Conservation (phyloP, 2,797 vertebrate species). For the Australoheros facetus region DNA sequence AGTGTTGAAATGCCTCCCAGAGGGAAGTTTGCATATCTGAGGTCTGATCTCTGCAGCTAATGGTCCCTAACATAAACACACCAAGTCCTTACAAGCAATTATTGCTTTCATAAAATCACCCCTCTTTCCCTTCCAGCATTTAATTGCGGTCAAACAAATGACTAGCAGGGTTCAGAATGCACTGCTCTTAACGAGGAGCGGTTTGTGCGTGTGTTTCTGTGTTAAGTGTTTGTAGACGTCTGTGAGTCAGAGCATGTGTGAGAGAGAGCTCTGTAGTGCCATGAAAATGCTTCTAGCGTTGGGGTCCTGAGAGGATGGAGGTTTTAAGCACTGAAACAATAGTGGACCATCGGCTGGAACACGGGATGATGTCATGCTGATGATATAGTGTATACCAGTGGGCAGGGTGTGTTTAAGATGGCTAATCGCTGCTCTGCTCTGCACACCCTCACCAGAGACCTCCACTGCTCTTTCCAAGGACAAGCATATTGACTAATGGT, state of each 20-base stretch:
- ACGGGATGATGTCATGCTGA: conserved; percentile 71
- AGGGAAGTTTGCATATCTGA: conserved; percentile 83
- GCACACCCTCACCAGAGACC: conserved; percentile 61
- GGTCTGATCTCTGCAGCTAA: conserved; percentile 82
- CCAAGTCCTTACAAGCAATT: conserved; percentile 84
- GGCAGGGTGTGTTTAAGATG: conserved; percentile 68
- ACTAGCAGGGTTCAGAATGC: conserved; percentile 79
- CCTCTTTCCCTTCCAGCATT: conserved; percentile 78
- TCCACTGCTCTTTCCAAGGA: conserved; percentile 51
- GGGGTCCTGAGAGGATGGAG: neutral
- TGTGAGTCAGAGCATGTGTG: conserved; percentile 29
- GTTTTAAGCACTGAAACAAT: conserved; percentile 50
- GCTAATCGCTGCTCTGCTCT: conserved; percentile 57
- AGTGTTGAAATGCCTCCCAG: conserved; percentile 81
- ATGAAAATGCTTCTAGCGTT: conserved; percentile 7
- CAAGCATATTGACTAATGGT: conserved; percentile 60
- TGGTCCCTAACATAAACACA: conserved; percentile 83
- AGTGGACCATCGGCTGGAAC: conserved; percentile 40
- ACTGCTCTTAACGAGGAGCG: conserved; percentile 55
- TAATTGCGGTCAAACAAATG: conserved; percentile 84
- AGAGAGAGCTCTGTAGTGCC: conserved; percentile 6
- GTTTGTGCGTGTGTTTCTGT: conserved; percentile 55
- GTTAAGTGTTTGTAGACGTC: conserved; percentile 63
- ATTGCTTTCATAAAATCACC: conserved; percentile 84
- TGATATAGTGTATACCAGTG: conserved; percentile 55